Conservation (phyloP, 2,797 vertebrate species). For the Arnoldichthys spilopterus region DNA sequence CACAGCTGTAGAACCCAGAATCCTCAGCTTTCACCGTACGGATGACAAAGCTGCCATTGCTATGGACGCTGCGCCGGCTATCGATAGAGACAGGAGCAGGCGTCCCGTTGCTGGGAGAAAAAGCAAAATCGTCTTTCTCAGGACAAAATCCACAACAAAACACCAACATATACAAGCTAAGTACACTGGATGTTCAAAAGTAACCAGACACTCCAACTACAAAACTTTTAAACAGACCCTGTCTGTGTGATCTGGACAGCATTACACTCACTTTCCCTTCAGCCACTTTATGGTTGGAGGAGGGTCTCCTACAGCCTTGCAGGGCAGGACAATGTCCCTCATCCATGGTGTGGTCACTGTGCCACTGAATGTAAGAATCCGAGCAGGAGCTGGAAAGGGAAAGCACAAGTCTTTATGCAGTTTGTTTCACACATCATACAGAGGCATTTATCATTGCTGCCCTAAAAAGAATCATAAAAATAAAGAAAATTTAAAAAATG, state of each 20-base stretch:
- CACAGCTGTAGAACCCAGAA: constrained; percentile 96
- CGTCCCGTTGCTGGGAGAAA: constrained; percentile 88
- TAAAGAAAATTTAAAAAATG: too few relatives aligned
- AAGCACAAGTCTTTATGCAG: background rate
- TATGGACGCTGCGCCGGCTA: constrained; percentile 89
- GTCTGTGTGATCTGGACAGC: too few relatives aligned
- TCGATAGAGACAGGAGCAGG: constrained; percentile 93
- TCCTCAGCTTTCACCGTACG: constrained; percentile 97
- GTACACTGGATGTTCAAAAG: background rate
- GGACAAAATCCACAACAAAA: background rate
- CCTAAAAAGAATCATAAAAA: too few relatives aligned
- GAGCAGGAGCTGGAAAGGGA: constrained; percentile 84
- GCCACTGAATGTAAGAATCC: constrained; percentile 96
- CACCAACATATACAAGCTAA: too few relatives aligned
- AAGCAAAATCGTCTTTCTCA: constrained; percentile 2
- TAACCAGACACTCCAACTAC: background rate
- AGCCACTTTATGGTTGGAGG: constrained; percentile 96
- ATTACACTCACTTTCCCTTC: constrained; percentile 92
- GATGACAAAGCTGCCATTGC: constrained; percentile 96
- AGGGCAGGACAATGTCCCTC: constrained; percentile 95
- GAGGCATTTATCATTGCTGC: too few relatives aligned
- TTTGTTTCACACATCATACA: too few relatives aligned
- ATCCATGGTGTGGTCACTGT: constrained; percentile 99
- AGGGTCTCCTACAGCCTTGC: constrained; percentile 94
- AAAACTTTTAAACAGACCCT: too few relatives aligned